Conservation (phyloP, 2,888 invertebrate species). For the Sialis fuliginosa region DNA sequence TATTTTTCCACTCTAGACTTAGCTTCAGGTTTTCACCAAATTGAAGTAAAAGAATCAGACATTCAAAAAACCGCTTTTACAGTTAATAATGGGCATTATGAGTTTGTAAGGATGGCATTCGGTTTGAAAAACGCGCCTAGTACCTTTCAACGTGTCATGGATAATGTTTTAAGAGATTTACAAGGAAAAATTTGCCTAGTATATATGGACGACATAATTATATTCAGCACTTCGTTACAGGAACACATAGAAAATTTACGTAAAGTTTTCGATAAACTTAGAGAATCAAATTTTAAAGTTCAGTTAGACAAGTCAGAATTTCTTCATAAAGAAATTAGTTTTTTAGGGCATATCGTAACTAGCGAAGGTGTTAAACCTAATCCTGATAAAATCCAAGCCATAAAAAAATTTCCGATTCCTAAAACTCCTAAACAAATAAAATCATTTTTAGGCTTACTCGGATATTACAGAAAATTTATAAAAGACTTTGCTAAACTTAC, state of each 20-base stretch:
- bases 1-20: conserved; percentile 13
- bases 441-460: conserved; percentile 12
- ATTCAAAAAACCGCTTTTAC: conserved; percentile 13
- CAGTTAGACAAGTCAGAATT: conserved; percentile 14
- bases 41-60: conserved; percentile 10
- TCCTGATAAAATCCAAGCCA: conserved; percentile 15
- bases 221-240: conserved; percentile 14
- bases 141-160: conserved; percentile 13
- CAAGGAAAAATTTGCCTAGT: conserved; percentile 12
- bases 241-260: conserved; percentile 13
- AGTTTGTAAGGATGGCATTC: conserved; percentile 12
- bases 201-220: conserved; percentile 17
- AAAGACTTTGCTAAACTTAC: no score
- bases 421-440: conserved; percentile 14
- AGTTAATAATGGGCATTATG: conserved; percentile 11
- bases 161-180: conserved; percentile 11
- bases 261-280: conserved; percentile 12
- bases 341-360: conserved; percentile 17
- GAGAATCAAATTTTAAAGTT: conserved; percentile 12
- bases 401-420: conserved; percentile 12
- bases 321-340: conserved; percentile 14
- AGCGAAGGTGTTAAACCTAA: conserved; percentile 17
- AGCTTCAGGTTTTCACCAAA: conserved; percentile 13
- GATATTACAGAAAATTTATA: conserved; percentile 9
- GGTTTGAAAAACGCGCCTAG: conserved; percentile 11